Conservation (phyloP, 2,113 vertebrate species). For the Myotis davidii region DNA sequence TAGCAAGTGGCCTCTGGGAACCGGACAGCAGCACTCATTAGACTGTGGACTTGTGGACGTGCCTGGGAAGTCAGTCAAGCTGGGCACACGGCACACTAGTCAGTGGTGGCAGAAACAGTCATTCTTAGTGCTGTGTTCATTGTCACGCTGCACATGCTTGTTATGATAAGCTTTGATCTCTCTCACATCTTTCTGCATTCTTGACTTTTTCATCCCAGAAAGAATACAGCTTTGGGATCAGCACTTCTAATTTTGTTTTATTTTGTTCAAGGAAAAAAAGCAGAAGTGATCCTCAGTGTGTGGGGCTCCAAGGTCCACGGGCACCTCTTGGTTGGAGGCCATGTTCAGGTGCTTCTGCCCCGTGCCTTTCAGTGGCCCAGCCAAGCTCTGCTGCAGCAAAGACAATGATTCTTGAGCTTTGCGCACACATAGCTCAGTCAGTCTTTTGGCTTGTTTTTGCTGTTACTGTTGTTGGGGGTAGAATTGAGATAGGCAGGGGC, state of each 20-base stretch:
- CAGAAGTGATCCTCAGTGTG: neutral
- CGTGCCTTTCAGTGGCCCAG: neutral
- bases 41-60: slow-evolving; percentile 52
- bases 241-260: slow-evolving; percentile 31
- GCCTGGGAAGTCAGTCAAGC: neutral
- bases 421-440: neutral
- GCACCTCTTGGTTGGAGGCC: neutral
- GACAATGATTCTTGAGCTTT: neutral
- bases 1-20: slow-evolving; percentile 50
- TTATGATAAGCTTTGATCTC: slow-evolving; percentile 66
- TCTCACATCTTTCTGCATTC: slow-evolving; percentile 66
- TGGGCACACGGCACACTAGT: slow-evolving; percentile 61
- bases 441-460: neutral
- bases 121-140: neutral
- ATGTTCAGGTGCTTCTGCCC: neutral
- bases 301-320: neutral
- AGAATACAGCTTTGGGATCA: slow-evolving; percentile 39
- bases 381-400: neutral
- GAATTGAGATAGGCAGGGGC: neutral
- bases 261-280: slow-evolving; percentile 5
- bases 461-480: neutral
- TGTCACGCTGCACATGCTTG: neutral
- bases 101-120: slow-evolving; percentile 18
- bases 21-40: slow-evolving; percentile 50
- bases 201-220: slow-evolving; percentile 66